Evolutionary conservation across 2,797 vertebrate genomes (phyloP).

Genomic region (Lepus townsendii): DNA sequence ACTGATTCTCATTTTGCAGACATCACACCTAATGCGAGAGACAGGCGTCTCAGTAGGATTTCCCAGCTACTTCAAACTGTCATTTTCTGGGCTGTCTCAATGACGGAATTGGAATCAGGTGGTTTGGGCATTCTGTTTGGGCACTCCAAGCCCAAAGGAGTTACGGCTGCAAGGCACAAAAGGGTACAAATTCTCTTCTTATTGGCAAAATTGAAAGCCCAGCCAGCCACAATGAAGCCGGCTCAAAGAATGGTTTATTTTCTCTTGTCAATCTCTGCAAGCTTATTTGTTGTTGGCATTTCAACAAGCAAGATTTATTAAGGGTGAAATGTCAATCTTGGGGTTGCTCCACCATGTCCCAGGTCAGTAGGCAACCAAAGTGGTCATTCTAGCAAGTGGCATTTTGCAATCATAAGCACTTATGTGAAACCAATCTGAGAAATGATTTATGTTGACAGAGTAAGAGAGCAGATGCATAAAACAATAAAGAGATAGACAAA

Average conservation of each 20-base stretch:
- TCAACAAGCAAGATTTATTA: slow-evolving; percentile 76
- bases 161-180: background rate
- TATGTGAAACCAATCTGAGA: slow-evolving; percentile 66
- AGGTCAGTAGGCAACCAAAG: slow-evolving; percentile 78
- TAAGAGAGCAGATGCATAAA: slow-evolving; percentile 62
- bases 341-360: slow-evolving; percentile 76
- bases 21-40: background rate
- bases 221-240: background rate
- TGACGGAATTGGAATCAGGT: background rate
- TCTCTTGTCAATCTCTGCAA: slow-evolving; percentile 71
- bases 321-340: slow-evolving; percentile 73
- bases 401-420: slow-evolving; percentile 62
- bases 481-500: slow-evolving; percentile 32
- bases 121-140: background rate
- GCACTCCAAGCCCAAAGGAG: background rate
- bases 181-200: background rate
- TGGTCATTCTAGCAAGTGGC: slow-evolving; percentile 73
- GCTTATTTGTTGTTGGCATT: slow-evolving; percentile 72
- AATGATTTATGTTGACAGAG: slow-evolving; percentile 68
- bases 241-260: slow-evolving; percentile 50
- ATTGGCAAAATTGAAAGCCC: slow-evolving; percentile 44
- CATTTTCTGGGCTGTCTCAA: background rate
- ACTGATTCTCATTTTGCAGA: background rate
- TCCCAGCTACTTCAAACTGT: background rate
- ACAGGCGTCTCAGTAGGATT: background rate